Evolutionary conservation across 2,113 vertebrate genomes (phyloP), one percentile per base, ranked within the genome.

Genomic region (Tachysurus vachellii): DNA sequence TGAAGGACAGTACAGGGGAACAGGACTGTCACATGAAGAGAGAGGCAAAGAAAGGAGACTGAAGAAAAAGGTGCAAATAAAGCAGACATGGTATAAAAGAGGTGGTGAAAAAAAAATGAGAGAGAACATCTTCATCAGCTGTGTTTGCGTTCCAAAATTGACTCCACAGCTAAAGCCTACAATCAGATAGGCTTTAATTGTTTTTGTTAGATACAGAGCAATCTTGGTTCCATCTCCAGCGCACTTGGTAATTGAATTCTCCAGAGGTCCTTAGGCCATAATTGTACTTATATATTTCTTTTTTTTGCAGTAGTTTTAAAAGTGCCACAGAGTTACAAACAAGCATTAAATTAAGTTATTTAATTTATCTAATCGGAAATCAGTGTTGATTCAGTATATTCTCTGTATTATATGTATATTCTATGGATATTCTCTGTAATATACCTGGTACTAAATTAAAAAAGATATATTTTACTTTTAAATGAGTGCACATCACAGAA

Each of bases 151-250:
- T 94, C 93, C 91, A 88, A 87, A 84, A 82, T 91, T 85, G 83
- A 88, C 89, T 91, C 91, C 91, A 89, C 75, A 26, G 90, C 91
- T 92, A 91, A 93, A 93, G 91, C 91, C 79, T 85, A 75, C 89
- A 91, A 95, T 95, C 95, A 95, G 95, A 95, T 94, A 94, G 92
- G 91, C 92, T 89, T 89, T 95, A 94, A 95, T 94, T 94, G 94
- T 95, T 95, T 95, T 92, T 91, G 91, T 92, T 92, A 94, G 94
- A 95, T 94, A 94, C 91, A 91, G 91, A 91, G 88, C 93, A 94
- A 95, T 95, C 94, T 94, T 77, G 42, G 89, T 64, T 66, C 89
- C 93, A 95, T 95, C 94, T 94, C 92, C 89, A 92, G 92, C 91
- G 91, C 91, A 85, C 80, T 91, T 90, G 93, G 93, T 95, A 95